Percentiles rank a stretch among this genome's conserved stretches.
phyloP scores from a whole-genome alignment of 1,140 invertebrate species.

The Euschistus heros region DNA sequence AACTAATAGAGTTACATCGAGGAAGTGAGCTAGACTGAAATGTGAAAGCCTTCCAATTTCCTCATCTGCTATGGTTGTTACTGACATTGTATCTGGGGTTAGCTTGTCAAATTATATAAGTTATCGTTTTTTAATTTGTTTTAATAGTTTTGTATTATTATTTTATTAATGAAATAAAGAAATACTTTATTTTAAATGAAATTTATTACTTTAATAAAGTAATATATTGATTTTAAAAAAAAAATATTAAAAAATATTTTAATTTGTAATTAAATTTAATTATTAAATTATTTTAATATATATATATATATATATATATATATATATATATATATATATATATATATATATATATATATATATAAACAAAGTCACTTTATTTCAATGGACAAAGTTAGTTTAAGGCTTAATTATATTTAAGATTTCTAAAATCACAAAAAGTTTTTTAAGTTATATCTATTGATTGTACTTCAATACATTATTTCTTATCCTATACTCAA shows the following conservation, averaged over 20 bases:
- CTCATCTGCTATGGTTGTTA: conserved; percentile 3
- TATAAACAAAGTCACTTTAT: background rate
- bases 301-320: background rate
- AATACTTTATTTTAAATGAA: too few relatives aligned
- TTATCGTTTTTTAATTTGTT: background rate
- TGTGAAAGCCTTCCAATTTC: background rate
- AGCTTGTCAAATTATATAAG: background rate
- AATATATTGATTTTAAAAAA: too few relatives aligned
- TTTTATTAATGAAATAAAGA: too few relatives aligned
- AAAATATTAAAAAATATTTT: background rate
- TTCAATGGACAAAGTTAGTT: too few relatives aligned
- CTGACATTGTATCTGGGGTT: background rate
- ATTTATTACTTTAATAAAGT: too few relatives aligned
- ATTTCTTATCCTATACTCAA: too few relatives aligned
- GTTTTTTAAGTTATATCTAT: too few relatives aligned
- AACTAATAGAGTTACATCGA: too few relatives aligned
- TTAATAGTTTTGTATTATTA: background rate
- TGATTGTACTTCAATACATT: too few relatives aligned
- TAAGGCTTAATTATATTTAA: too few relatives aligned
- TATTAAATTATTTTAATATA: background rate
- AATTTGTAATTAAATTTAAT: background rate
- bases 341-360: background rate
- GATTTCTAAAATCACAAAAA: too few relatives aligned
- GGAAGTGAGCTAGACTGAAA: background rate
- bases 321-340: conserved; percentile 7